Base-by-base conservation (phyloP, 2,797 vertebrate genomes). In the Aythya fuligula region DNA sequence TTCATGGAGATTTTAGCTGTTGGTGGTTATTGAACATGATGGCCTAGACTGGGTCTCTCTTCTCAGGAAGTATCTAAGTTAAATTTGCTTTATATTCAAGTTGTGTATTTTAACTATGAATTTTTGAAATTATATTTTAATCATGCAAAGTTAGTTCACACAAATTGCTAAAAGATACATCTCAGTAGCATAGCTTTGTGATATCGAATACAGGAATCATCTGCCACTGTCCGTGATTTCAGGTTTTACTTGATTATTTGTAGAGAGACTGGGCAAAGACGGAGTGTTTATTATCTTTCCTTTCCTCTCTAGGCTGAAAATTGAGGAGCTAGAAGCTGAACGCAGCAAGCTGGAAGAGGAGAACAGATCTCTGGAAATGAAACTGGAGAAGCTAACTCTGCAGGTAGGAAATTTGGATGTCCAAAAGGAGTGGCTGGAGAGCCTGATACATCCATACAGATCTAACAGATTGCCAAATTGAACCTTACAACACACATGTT, bases 321-420 rank as follows among this genome's bases (percentile, higher is more conserved):
- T 99, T 38, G 99, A 99, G 96, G 99, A 99, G 93, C 96, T 99
- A 79, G 99, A 99, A 88, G 89, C 96, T 2, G 99, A 99, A 86
- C 98, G 99, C 41, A 98, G 98, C 60, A 98, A 93, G 32, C 96
- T 99, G 92, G 98, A 99, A 91, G 98, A 99, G 88, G 98, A 98
- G 92, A 99, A 99, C 87, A 98, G 96, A 90, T 77, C 93, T 36
- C 97, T 99, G 93, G 98, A 99, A 96, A 98, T 98, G 97, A 98
- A 98, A 95, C 98, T 99, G 96, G 99, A 99, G 97, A 98, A 98
- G 87, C 95, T 99, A 75, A 98, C 98, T 85, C 97, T 99, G 82
- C 99, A 99, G 99, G 99, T 99, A 97, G 89, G 97, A 56, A 15
- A 4, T 1, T 28, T 13, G 45, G 27, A 39, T 19, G 2, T 45